Conservation (phyloP, 2,113 vertebrate genomes). For the Anhinga anhinga region DNA sequence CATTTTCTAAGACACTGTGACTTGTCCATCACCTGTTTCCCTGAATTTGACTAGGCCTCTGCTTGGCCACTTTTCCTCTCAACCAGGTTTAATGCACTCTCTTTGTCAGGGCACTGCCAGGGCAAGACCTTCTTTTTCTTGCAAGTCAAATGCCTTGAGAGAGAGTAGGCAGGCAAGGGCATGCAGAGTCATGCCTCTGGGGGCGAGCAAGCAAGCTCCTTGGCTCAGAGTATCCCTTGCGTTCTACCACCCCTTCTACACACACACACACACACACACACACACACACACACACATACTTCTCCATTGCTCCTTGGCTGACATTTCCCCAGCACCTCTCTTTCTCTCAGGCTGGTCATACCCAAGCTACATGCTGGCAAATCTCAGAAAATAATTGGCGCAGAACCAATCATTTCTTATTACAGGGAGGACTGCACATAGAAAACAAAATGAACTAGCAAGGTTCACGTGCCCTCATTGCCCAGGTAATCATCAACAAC, state of each 20-base stretch:
- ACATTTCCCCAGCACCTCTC: not conserved
- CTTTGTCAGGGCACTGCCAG: not conserved
- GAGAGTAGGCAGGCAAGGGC: not conserved
- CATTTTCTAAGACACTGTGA: not conserved
- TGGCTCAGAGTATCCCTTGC: not conserved
- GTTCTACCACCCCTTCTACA: not conserved
- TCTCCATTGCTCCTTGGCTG: not conserved
- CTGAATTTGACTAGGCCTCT: not conserved
- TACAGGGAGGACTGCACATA: not conserved
- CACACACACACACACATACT: not conserved
- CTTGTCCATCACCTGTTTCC: not conserved
- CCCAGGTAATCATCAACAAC: slow-evolving; percentile 7
- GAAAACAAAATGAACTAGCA: not conserved
- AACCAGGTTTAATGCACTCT: not conserved
- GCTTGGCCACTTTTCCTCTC: not conserved
- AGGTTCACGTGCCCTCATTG: not conserved
- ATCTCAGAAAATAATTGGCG: not conserved
- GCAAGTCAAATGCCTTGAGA: not conserved
- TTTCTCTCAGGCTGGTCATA: not conserved
- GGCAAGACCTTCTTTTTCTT: not conserved
- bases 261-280: not conserved
- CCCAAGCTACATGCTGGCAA: not conserved
- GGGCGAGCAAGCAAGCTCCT: not conserved
- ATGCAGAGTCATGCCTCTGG: not conserved
- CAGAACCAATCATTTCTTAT: not conserved